Evolutionary conservation across 2,113 vertebrate genomes (phyloP).

Genomic region (Amia ocellicauda): DNA sequence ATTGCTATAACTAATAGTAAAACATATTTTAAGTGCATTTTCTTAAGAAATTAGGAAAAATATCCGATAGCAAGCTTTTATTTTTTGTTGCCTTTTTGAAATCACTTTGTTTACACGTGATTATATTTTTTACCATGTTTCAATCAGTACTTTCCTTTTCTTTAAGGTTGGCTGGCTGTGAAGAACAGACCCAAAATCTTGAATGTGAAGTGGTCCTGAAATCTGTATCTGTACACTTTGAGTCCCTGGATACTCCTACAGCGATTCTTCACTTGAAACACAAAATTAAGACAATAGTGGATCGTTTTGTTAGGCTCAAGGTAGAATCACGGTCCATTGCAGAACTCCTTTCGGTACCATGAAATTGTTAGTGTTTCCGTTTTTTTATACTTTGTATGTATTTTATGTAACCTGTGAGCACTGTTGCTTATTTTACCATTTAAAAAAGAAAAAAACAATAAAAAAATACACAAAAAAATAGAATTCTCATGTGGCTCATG

Average conservation of each 20-base stretch:
- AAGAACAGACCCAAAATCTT: constrained; percentile 21
- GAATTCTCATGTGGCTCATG: constrained; percentile 8
- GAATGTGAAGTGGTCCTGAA: not conserved
- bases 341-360: not conserved
- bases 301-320: constrained; percentile 13
- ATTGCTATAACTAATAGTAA: too few relatives aligned
- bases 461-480: constrained; percentile 38
- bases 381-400: constrained; percentile 48
- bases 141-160: constrained; percentile 16
- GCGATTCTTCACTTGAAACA: constrained; percentile 9
- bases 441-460: constrained; percentile 45
- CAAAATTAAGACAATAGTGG: constrained; percentile 25
- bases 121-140: constrained; percentile 1
- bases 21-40: too few relatives aligned
- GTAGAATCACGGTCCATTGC: not conserved
- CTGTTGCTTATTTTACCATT: constrained; percentile 35
- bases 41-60: too few relatives aligned
- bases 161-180: constrained; percentile 47
- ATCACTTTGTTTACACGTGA: not conserved
- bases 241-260: constrained; percentile 2
- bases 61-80: too few relatives aligned
- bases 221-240: not conserved
- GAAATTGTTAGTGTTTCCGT: constrained; percentile 18
- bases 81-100: not conserved
- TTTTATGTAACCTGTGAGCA: constrained; percentile 35